Conservation (phyloP, 2,797 vertebrate species). For the Spea hammondii region DNA sequence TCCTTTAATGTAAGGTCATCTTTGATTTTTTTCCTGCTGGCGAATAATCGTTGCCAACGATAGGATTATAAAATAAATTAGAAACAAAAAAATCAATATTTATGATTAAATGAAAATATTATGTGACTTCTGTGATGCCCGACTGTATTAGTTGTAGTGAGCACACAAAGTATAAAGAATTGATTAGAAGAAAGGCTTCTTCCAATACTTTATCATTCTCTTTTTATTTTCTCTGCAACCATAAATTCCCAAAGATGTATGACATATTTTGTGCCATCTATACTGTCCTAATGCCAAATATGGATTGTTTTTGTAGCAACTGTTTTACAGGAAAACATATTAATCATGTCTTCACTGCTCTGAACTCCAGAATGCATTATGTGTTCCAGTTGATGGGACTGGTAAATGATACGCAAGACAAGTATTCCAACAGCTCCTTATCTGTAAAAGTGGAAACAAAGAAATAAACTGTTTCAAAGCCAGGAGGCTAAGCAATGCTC, state of each 20-base stretch:
- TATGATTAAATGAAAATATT: conserved; percentile 40
- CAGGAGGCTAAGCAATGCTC: too few species aligned
- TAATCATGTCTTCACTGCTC: conserved; percentile 41
- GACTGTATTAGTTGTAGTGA: conserved; percentile 11
- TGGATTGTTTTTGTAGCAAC: conserved; percentile 46
- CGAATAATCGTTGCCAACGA: conserved; percentile 26
- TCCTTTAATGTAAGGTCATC: conserved; percentile 16
- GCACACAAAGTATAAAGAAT: conserved; percentile 22
- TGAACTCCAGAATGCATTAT: conserved; percentile 42
- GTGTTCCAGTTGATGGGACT: conserved; percentile 29
- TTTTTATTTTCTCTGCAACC: conserved; percentile 35
- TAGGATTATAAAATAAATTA: conserved; percentile 37
- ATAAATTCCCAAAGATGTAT: conserved; percentile 44
- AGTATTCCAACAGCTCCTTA: conserved; percentile 9
- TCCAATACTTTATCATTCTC: conserved; percentile 45
- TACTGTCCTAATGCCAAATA: conserved; percentile 42
- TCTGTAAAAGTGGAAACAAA: conserved; percentile 13
- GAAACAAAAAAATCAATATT: conserved; percentile 38
- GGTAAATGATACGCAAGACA: conserved; percentile 38
- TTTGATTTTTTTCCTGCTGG: conserved; percentile 27
- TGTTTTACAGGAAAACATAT: conserved; percentile 47
- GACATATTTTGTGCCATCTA: conserved; percentile 44
- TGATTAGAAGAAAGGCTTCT: conserved; percentile 34
- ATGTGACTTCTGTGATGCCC: conserved; percentile 20
- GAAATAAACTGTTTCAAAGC: too few species aligned